These are phyloP conservation scores for Pachyrhynchus sulphureomaculatus DNA, from an alignment of 1,140 invertebrate genomes.

Conservation along the genomic window DNA sequence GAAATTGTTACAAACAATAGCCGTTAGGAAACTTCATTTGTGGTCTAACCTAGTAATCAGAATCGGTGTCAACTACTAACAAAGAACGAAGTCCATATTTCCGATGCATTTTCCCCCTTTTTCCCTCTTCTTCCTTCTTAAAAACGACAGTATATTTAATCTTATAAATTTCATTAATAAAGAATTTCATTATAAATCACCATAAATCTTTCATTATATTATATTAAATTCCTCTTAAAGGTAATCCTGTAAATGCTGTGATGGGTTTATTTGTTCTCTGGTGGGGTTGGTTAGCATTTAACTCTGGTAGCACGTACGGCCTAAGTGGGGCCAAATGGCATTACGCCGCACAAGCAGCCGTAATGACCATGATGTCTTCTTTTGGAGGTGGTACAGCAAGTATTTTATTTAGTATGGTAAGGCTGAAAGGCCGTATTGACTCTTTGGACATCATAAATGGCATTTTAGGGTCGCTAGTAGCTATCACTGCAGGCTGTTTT, in stretches of 20 bases:
- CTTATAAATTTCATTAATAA: too few relatives aligned
- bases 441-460: slow-evolving; percentile 88
- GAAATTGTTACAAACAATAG: too few relatives aligned
- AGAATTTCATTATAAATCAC: too few relatives aligned
- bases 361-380: slow-evolving; percentile 85
- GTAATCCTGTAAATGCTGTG: slow-evolving; percentile 86
- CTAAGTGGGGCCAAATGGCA: slow-evolving; percentile 77
- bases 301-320: slow-evolving; percentile 86
- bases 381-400: slow-evolving; percentile 84
- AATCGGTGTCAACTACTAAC: too few relatives aligned
- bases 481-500: slow-evolving; percentile 90
- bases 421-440: slow-evolving; percentile 72
- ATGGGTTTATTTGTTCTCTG: slow-evolving; percentile 92
- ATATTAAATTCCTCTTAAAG: background rate
- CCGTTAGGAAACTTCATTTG: too few relatives aligned
- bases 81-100: too few relatives aligned
- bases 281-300: slow-evolving; percentile 95
- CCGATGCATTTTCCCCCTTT: too few relatives aligned
- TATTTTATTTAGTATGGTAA: slow-evolving; percentile 65
- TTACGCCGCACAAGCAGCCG: slow-evolving; percentile 84
- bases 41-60: too few relatives aligned
- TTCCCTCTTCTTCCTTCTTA: too few relatives aligned
- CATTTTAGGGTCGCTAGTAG: slow-evolving; percentile 81
- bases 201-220: too few relatives aligned
- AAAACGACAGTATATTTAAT: too few relatives aligned